Evolutionary conservation across 2,113 vertebrate species (phyloP).

Genomic region (Steatornis caripensis): DNA sequence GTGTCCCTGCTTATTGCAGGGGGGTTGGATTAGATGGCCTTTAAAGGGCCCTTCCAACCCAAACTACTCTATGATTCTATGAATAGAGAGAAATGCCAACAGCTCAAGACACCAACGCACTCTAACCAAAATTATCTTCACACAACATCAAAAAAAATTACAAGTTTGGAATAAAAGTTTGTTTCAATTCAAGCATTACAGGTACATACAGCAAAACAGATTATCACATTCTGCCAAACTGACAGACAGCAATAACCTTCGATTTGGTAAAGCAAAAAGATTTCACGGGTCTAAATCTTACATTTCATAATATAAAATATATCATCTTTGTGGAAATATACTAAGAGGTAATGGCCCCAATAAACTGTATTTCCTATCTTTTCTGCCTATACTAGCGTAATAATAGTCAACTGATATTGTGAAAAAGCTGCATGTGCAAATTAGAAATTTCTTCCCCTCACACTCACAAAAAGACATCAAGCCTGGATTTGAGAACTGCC

Average conservation of each 20-base stretch:
- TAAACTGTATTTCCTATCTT: background rate
- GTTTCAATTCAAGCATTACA: conserved; percentile 21
- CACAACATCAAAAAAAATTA: background rate
- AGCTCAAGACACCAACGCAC: background rate
- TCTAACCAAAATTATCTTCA: background rate
- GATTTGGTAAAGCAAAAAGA: background rate
- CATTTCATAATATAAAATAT: background rate
- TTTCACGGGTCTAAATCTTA: background rate
- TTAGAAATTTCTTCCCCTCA: background rate
- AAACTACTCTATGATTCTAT: background rate
- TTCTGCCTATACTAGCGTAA: background rate
- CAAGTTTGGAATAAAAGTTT: background rate
- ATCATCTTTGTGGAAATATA: background rate
- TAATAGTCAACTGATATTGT: background rate
- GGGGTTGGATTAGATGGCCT: too few relatives aligned
- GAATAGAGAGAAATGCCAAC: background rate
- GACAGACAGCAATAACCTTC: conserved; percentile 13
- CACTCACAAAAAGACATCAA: background rate
- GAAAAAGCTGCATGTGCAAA: background rate
- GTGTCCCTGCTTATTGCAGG: too few relatives aligned
- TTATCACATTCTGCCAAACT: background rate
- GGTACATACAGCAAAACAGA: background rate
- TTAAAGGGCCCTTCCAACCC: too few relatives aligned
- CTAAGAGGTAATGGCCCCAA: background rate
- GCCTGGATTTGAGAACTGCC: background rate